These are phyloP conservation scores for Pampus argenteus DNA, from an alignment of 2,797 vertebrate species.

Conservation along the genomic window DNA sequence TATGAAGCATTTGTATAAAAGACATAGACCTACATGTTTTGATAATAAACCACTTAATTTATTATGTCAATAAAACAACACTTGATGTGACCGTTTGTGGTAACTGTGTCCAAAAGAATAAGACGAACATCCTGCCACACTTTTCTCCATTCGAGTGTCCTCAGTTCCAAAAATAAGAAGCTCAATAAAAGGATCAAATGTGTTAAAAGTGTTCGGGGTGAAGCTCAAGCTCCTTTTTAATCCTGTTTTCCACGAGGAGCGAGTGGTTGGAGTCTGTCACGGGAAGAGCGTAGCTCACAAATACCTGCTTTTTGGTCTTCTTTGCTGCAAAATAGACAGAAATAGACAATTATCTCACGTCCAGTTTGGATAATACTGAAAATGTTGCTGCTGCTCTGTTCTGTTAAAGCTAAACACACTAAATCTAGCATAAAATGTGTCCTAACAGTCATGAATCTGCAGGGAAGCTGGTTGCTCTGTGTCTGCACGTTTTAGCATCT, in stretches of 20 bases:
- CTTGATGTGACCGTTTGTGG: slow-evolving; percentile 56
- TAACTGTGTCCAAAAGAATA: slow-evolving; percentile 21
- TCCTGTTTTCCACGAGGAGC: slow-evolving; percentile 92
- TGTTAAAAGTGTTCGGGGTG: slow-evolving; percentile 92
- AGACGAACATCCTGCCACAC: neutral
- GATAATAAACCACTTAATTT: slow-evolving; percentile 86
- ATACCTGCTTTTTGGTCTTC: slow-evolving; percentile 97
- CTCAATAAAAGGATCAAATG: neutral
- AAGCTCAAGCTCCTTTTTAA: slow-evolving; percentile 94
- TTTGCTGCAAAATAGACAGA: slow-evolving; percentile 84
- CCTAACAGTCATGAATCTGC: too few species aligned
- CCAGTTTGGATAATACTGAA: neutral
- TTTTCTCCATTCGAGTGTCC: neutral
- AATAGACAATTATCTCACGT: slow-evolving; percentile 1
- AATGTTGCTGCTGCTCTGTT: neutral
- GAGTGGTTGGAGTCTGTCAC: slow-evolving; percentile 86
- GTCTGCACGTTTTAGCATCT: neutral
- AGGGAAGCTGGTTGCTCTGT: neutral
- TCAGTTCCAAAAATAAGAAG: slow-evolving; percentile 8
- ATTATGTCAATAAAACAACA: slow-evolving; percentile 85
- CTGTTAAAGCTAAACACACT: neutral
- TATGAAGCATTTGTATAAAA: slow-evolving; percentile 85
- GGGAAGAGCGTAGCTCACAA: slow-evolving; percentile 93
- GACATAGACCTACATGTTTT: slow-evolving; percentile 83
- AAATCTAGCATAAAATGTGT: neutral